Base-by-base conservation (phyloP, 1,140 invertebrate genomes). In the Druon quercuslanigerum region DNA sequence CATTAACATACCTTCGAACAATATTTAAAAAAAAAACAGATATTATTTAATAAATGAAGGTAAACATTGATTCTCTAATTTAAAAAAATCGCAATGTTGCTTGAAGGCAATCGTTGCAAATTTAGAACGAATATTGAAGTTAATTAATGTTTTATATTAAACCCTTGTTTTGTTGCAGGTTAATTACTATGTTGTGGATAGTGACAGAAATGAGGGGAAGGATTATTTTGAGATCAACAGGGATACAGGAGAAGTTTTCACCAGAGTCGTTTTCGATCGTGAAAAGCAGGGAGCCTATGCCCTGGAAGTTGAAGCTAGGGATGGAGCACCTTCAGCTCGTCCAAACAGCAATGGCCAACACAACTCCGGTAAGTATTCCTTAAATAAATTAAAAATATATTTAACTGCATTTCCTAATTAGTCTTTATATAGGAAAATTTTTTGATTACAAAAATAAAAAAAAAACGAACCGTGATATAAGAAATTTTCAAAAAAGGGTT, bases 221-320 rank as follows among this genome's bases (percentile, higher is more conserved):
- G 96, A 97, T 89, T 98, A 96, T 92, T 99, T 98, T 91, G 96
- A 97, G 91, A 98, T 99, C 89, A 97, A 98, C 92, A 93, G 95
- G 87, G 96, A 98, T 87, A 97, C 96, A 14, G 98, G 98, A 0
- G 97, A 98, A 91, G 96, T 99, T 82, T 98, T 96, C 90, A 98
- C 97, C 3, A 98, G 97, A 90, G 93, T 97, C 66, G 95, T 98
- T 78, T 98, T 99, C 92, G 96, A 98, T 92, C 95, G 98, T 79
- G 97, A 98, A 90, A 98, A 98, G 92, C 97, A 98, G 88, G 96
- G 96, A 19, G 97, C 97, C 46, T 99, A 98, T 90, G 97, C 97
- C 12, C 91, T 99, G 82, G 96, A 98, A 87, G 97, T 99, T 76
- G 96, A 97, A 87, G 98, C 97, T 0, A 92, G 97, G 70, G 98